Conservation (phyloP, 2,888 invertebrate species). For the Acronicta alni region DNA sequence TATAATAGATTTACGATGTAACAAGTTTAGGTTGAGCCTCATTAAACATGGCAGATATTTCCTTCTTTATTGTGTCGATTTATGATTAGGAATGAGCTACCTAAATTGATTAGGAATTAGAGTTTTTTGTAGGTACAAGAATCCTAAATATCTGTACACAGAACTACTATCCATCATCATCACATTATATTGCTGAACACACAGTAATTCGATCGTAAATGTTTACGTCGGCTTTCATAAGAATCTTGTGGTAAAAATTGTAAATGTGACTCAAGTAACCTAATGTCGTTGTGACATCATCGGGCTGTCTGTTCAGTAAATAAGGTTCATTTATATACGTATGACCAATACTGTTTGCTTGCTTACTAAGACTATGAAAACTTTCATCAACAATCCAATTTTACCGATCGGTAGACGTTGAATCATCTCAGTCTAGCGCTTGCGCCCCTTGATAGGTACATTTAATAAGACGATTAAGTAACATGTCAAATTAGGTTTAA, state of each 20-base stretch:
- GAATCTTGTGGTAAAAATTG: constrained; percentile 32
- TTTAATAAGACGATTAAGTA: too few relatives aligned
- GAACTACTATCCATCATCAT: constrained; percentile 31
- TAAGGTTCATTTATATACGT: not conserved
- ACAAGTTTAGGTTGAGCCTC: constrained; percentile 38
- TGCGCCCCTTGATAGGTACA: too few relatives aligned
- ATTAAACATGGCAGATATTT: constrained; percentile 38
- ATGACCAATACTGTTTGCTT: not conserved
- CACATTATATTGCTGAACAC: constrained; percentile 13
- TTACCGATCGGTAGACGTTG: not conserved
- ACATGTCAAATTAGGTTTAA: too few relatives aligned
- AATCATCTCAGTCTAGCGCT: too few relatives aligned
- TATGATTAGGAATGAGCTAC: not conserved
- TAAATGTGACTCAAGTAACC: constrained; percentile 47
- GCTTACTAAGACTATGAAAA: not conserved
- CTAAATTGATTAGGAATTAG: too few relatives aligned
- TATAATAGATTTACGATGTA: constrained; percentile 60
- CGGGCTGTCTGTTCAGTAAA: constrained; percentile 16
- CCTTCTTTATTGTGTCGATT: constrained; percentile 25
- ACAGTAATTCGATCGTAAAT: constrained; percentile 35
- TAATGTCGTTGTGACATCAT: constrained; percentile 41
- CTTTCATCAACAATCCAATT: not conserved
- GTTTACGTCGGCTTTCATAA: constrained; percentile 38
- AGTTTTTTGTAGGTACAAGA: not conserved
- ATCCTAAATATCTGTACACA: not conserved